Evolutionary conservation across 2,888 invertebrate genomes (phyloP).

Genomic region (Pollenia amentaria): DNA sequence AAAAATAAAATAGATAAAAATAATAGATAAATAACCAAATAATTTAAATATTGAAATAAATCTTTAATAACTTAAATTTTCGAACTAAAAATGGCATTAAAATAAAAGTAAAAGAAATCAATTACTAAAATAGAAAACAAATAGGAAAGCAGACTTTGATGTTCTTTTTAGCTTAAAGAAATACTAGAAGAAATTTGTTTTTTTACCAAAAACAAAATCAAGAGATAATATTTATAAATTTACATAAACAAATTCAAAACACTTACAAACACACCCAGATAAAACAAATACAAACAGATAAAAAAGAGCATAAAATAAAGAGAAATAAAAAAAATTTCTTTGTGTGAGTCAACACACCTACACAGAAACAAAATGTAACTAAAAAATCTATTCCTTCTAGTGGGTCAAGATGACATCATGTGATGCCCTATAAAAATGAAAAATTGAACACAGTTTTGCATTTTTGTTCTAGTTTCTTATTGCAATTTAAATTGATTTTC

Average conservation of each 20-base stretch:
- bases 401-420: constrained; percentile 55
- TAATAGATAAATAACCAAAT: too few relatives aligned
- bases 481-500: neutral
- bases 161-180: neutral
- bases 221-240: neutral
- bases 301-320: neutral
- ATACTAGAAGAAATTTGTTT: neutral
- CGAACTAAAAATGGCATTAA: neutral
- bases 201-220: constrained; percentile 2
- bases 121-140: constrained; percentile 10
- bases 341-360: neutral
- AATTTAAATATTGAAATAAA: too few relatives aligned
- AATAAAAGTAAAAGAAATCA: constrained; percentile 19
- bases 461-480: constrained; percentile 12
- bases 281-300: constrained; percentile 7
- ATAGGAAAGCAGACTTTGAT: neutral
- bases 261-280: neutral
- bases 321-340: neutral
- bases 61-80: neutral
- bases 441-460: neutral
- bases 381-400: neutral
- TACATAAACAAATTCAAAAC: neutral
- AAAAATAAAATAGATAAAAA: too few relatives aligned
- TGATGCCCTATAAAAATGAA: constrained; percentile 19
- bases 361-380: neutral